These are phyloP conservation scores for Grus americana DNA, from an alignment of 2,113 vertebrate species.

Conservation along the genomic window DNA sequence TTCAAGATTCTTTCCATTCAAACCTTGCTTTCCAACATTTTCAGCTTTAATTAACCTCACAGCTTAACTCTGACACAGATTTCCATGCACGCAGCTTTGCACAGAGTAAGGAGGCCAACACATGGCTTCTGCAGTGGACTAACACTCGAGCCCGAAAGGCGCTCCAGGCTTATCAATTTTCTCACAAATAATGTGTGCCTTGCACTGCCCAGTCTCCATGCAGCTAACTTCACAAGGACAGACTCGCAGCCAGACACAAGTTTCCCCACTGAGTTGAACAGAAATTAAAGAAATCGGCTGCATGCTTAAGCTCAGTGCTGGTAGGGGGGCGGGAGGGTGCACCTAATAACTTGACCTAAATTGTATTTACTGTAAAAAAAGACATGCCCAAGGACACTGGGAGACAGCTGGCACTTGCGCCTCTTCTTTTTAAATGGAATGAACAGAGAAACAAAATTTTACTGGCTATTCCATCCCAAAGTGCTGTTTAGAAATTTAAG, in stretches of 20 bases:
- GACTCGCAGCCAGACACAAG: background rate
- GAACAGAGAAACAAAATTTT: constrained; percentile 13
- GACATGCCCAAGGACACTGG: background rate
- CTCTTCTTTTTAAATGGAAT: background rate
- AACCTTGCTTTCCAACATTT: background rate
- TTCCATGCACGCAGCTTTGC: background rate
- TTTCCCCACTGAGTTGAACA: background rate
- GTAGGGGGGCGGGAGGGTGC: background rate
- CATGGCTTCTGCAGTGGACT: background rate
- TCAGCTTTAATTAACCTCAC: background rate
- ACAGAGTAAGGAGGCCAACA: background rate
- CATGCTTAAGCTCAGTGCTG: background rate
- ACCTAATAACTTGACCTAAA: background rate
- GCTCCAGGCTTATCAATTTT: background rate
- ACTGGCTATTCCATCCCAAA: background rate
- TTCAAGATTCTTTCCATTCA: background rate
- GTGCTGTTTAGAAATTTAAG: constrained; percentile 8
- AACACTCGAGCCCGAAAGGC: background rate
- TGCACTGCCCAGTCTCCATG: rapidly evolving
- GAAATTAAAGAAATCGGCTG: background rate
- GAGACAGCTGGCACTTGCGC: background rate
- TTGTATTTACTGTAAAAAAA: background rate
- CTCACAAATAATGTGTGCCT: background rate
- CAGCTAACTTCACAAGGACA: background rate
- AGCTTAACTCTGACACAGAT: background rate